Evolutionary conservation across 2,888 invertebrate species (phyloP).

Genomic region (Melitaea athalia): DNA sequence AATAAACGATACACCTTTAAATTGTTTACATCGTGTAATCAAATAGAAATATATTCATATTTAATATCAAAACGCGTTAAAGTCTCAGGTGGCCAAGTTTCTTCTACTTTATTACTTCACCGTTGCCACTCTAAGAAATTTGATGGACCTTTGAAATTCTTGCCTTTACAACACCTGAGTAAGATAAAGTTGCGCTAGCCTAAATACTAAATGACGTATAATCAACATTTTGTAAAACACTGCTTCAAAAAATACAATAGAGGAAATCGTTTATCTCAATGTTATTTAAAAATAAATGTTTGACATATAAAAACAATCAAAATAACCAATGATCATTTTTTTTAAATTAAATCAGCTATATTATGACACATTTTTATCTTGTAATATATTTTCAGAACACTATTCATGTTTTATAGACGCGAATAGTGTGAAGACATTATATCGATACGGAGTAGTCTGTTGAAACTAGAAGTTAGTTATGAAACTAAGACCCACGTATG

Average conservation of each 20-base stretch:
- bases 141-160: slow-evolving; percentile 31
- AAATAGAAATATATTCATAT: neutral
- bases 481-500: slow-evolving; percentile 22
- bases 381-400: neutral
- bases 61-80: slow-evolving; percentile 24
- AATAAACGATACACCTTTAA: neutral
- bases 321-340: neutral
- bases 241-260: neutral
- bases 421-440: slow-evolving; percentile 1
- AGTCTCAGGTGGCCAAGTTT: slow-evolving; percentile 35
- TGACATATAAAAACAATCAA: neutral
- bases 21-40: neutral
- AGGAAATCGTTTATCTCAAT: neutral
- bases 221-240: neutral
- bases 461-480: slow-evolving; percentile 5
- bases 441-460: slow-evolving; percentile 1
- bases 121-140: slow-evolving; percentile 35
- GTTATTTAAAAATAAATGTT: neutral
- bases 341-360: neutral
- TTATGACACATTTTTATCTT: neutral
- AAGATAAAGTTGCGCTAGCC: slow-evolving; percentile 9
- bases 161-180: slow-evolving; percentile 27
- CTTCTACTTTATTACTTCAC: slow-evolving; percentile 33
- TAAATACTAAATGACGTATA: neutral
- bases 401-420: neutral